Evolutionary conservation across 2,113 vertebrate genomes (phyloP).

Genomic region (Synchiropus splendidus): DNA sequence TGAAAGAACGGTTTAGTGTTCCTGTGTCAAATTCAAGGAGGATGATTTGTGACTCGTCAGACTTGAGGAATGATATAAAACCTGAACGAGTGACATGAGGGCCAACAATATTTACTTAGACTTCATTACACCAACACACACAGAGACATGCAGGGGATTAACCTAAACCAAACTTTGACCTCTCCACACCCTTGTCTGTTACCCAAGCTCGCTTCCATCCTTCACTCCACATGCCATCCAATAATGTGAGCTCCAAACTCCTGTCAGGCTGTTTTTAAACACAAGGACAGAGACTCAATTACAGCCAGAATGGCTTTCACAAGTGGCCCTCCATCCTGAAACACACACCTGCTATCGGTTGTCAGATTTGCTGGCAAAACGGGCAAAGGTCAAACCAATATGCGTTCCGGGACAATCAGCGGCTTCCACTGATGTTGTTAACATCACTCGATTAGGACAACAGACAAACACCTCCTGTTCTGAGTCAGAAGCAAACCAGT

Average conservation of each 20-base stretch:
- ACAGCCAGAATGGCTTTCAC: slow-evolving; percentile 54
- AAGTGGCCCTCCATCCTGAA: slow-evolving; percentile 34
- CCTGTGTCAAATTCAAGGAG: slow-evolving; percentile 55
- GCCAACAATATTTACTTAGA: slow-evolving; percentile 69
- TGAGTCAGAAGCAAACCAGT: neutral
- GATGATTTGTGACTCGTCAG: slow-evolving; percentile 58
- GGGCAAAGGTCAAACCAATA: slow-evolving; percentile 62
- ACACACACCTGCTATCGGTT: slow-evolving; percentile 52
- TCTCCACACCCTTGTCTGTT: slow-evolving; percentile 34
- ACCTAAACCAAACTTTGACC: slow-evolving; percentile 59
- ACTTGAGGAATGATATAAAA: slow-evolving; percentile 51
- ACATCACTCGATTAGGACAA: slow-evolving; percentile 55
- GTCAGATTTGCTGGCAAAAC: slow-evolving; percentile 52
- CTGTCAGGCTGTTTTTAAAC: slow-evolving; percentile 66
- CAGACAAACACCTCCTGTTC: slow-evolving; percentile 9
- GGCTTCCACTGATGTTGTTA: slow-evolving; percentile 47
- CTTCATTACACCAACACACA: slow-evolving; percentile 53
- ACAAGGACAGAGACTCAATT: slow-evolving; percentile 68
- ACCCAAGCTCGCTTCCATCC: slow-evolving; percentile 39
- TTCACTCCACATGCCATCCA: slow-evolving; percentile 47
- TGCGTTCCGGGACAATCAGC: slow-evolving; percentile 63
- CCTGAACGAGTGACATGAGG: slow-evolving; percentile 48
- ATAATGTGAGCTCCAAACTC: slow-evolving; percentile 54
- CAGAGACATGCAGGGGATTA: slow-evolving; percentile 46
- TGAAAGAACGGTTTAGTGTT: slow-evolving; percentile 15